Percentiles rank a stretch among this genome's conserved stretches.
phyloP scores from a whole-genome alignment of 2,888 invertebrate genomes.

The Macaria liturata region DNA sequence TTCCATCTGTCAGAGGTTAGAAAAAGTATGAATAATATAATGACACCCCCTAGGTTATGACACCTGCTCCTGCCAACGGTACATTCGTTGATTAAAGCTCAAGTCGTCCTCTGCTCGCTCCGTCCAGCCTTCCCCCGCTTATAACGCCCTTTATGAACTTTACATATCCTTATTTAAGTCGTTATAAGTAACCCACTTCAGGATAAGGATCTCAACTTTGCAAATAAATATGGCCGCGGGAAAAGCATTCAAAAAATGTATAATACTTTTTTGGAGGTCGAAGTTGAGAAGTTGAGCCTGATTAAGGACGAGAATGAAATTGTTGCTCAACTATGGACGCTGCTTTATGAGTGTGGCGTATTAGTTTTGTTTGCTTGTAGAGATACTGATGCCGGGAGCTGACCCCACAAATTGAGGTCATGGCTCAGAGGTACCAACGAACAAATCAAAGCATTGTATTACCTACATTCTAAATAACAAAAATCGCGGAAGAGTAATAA shows the following conservation, averaged over 20 bases:
- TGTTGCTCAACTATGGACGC: slow-evolving; percentile 3
- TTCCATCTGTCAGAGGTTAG: too few relatives aligned
- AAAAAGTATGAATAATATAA: too few relatives aligned
- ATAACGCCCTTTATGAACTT: slow-evolving; percentile 42
- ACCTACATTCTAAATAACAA: too few relatives aligned
- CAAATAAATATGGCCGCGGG: slow-evolving; percentile 31
- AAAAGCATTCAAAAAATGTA: slow-evolving; percentile 18
- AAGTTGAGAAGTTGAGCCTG: slow-evolving; percentile 9
- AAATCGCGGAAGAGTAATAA: too few relatives aligned
- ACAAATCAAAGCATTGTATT: too few relatives aligned
- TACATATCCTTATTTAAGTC: slow-evolving; percentile 41
- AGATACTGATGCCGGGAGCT: too few relatives aligned
- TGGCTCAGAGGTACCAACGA: too few relatives aligned
- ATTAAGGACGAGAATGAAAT: slow-evolving; percentile 12
- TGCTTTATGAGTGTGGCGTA: too few relatives aligned
- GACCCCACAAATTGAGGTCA: too few relatives aligned
- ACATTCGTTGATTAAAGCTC: slow-evolving; percentile 46
- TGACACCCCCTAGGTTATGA: too few relatives aligned
- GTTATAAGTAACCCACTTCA: slow-evolving; percentile 40
- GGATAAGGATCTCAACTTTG: slow-evolving; percentile 33
- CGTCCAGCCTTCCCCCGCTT: slow-evolving; percentile 30
- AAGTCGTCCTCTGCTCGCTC: slow-evolving; percentile 32
- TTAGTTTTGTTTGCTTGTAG: too few relatives aligned
- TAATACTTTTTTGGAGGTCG: slow-evolving; percentile 20
- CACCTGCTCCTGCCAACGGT: slow-evolving; percentile 26